A percentile compares a stretch with the other conserved stretches of the same genome.
Conservation (phyloP, 2,888 invertebrate genomes). For the Rotaria socialis region DNA sequence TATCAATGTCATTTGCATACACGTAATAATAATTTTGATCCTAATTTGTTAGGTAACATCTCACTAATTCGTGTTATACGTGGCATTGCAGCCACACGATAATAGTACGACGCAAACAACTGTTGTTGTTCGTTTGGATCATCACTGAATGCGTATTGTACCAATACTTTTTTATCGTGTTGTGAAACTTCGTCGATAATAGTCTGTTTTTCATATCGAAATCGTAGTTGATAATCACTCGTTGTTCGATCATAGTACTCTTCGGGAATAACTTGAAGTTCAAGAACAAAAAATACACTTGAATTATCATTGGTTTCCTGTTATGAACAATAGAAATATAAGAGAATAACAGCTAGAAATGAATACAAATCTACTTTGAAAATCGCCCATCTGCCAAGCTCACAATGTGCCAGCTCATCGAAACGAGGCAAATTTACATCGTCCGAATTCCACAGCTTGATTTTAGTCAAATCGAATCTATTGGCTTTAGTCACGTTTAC, state of each 20-base stretch:
- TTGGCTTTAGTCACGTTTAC: neutral
- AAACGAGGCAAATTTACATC: neutral
- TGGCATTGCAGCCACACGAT: neutral
- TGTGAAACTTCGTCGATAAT: neutral
- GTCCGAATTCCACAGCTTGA: neutral
- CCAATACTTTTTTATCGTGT: neutral
- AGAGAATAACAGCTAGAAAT: neutral
- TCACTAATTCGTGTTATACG: neutral
- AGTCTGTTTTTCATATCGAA: slow-evolving; percentile 29
- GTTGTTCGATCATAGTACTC: neutral
- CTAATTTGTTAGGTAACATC: neutral
- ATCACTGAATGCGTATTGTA: slow-evolving; percentile 8
- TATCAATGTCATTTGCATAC: neutral
- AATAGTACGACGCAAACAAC: neutral
- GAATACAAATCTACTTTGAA: neutral
- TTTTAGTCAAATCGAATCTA: neutral
- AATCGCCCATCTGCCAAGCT: slow-evolving; percentile 23
- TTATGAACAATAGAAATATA: neutral
- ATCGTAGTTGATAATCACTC: slow-evolving; percentile 9
- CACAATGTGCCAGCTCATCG: neutral
- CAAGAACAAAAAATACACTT: slow-evolving; percentile 22
- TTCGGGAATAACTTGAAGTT: slow-evolving; percentile 25
- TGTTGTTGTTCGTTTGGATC: slow-evolving; percentile 12
- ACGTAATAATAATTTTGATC: neutral
- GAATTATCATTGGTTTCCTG: slow-evolving; percentile 23